Evolutionary conservation across 1,140 invertebrate genomes (phyloP), one percentile per base, ranked within the genome.

Genomic region (Marisa cornuarietis): DNA sequence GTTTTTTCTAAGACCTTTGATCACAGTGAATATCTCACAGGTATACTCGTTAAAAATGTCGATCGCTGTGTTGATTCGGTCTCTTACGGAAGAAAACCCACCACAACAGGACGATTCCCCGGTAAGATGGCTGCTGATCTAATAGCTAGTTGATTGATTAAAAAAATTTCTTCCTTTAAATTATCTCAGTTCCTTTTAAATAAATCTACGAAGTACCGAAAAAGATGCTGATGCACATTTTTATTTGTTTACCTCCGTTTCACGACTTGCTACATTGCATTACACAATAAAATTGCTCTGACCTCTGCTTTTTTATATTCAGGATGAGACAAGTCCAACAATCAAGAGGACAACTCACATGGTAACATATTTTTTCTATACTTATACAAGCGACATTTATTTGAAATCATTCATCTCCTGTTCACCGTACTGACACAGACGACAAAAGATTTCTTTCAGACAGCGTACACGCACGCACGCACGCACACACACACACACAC

Each of bases 31-130:
- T 65, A 63, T 49, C 42, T 79, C 71, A 11, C 72, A 88, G 87
- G 71, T 86, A 14, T 87, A 87, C 78, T 71, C 68, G 0, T 58
- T 88, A 71, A 88, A 87, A 77, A 84, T 79, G 24, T 84, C 87
- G 0, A 88, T 88, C 31, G 87, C 82, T 9, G 84, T 81, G 22
- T 69, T 88, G 63, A 83, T 87, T 14, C 77, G 82, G 66, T 85
- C 85, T 24, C 62, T 88, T 31, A 86, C 82, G 8, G 88, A 88
- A 71, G 88, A 88, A 71, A 88, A 87, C 69, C 84, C 83, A 54
- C 82, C 80, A 26, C 63, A 77, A 2, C 18, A 13, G 11, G 79
- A 83, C 2, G 79, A 80, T 0, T 13, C 11, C 20, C 0, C 24
- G 24, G 66, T 26, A 26, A 24, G 42, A 69, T 69, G 1, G 13